Conservation (phyloP, 2,113 vertebrate species). For the Corythoichthys haematopterus region DNA sequence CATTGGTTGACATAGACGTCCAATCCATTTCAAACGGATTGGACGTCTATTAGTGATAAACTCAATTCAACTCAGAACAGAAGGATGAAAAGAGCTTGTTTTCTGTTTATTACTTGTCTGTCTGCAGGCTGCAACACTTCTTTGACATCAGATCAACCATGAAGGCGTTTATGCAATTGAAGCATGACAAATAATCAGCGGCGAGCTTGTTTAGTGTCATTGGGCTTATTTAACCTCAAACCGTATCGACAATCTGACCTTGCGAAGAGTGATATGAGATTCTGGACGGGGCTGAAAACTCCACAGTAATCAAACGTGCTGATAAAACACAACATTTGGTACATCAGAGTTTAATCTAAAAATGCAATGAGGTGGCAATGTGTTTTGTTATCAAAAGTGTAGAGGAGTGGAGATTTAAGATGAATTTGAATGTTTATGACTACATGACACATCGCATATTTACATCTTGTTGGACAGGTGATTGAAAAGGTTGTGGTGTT, state of each 20-base stretch:
- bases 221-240: slow-evolving; percentile 3
- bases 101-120: too few relatives aligned
- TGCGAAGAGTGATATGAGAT: slow-evolving; percentile 33
- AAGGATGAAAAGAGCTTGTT: too few relatives aligned
- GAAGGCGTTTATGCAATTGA: not conserved
- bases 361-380: slow-evolving; percentile 30
- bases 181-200: not conserved
- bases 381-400: slow-evolving; percentile 25
- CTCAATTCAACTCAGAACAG: too few relatives aligned
- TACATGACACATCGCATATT: slow-evolving; percentile 7
- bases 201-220: not conserved
- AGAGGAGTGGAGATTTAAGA: slow-evolving; percentile 5
- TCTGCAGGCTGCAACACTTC: not conserved
- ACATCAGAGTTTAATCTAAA: slow-evolving; percentile 47
- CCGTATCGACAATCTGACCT: slow-evolving; percentile 26
- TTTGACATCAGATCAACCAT: not conserved
- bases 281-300: slow-evolving; percentile 24
- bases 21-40: too few relatives aligned
- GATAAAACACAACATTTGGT: slow-evolving; percentile 20
- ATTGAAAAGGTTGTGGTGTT: slow-evolving; percentile 44
- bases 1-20: too few relatives aligned
- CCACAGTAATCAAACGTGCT: slow-evolving; percentile 8
- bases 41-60: too few relatives aligned
- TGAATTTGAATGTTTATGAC: slow-evolving; percentile 9
- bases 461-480: slow-evolving; percentile 26